These are phyloP conservation scores for Danionella cerebrum DNA, from an alignment of 2,113 vertebrate genomes.

Conservation along the genomic window DNA sequence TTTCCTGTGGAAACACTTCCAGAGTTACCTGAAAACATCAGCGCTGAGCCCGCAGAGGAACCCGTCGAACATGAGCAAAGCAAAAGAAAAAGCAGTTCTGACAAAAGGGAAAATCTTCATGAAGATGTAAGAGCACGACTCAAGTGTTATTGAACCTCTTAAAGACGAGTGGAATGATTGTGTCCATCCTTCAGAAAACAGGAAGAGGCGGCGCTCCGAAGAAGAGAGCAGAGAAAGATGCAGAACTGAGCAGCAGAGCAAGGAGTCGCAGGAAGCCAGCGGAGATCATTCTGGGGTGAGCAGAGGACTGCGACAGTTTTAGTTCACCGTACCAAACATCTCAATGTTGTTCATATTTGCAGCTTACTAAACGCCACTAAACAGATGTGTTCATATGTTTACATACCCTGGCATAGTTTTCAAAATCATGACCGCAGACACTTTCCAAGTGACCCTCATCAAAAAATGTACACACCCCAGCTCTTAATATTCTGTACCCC, in stretches of 20 bases:
- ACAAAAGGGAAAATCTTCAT: slow-evolving; percentile 53
- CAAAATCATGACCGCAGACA: too few species aligned
- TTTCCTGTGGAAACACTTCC: slow-evolving; percentile 95
- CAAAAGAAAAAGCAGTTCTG: slow-evolving; percentile 41
- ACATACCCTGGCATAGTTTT: too few species aligned
- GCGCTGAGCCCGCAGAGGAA: slow-evolving; percentile 38
- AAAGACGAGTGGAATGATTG: neutral
- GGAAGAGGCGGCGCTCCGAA: slow-evolving; percentile 71
- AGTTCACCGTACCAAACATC: too few species aligned
- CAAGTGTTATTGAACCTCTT: neutral
- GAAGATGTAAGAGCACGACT: slow-evolving; percentile 57
- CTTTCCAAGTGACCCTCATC: too few species aligned
- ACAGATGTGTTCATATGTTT: too few species aligned
- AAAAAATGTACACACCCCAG: too few species aligned
- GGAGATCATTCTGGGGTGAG: slow-evolving; percentile 56
- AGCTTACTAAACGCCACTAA: too few species aligned
- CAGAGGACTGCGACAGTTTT: too few species aligned
- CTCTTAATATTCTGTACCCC: too few species aligned
- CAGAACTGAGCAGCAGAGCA: slow-evolving; percentile 69
- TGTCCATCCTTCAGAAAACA: slow-evolving; percentile 22
- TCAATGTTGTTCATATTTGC: too few species aligned
- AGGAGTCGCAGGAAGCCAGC: slow-evolving; percentile 78
- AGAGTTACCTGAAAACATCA: slow-evolving; percentile 66
- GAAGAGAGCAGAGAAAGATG: slow-evolving; percentile 70
- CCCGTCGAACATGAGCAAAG: slow-evolving; percentile 37